A percentile compares a stretch with the other conserved stretches of the same genome.
phyloP scores from a whole-genome alignment of 2,113 vertebrate genomes.

The Malurus elegans region DNA sequence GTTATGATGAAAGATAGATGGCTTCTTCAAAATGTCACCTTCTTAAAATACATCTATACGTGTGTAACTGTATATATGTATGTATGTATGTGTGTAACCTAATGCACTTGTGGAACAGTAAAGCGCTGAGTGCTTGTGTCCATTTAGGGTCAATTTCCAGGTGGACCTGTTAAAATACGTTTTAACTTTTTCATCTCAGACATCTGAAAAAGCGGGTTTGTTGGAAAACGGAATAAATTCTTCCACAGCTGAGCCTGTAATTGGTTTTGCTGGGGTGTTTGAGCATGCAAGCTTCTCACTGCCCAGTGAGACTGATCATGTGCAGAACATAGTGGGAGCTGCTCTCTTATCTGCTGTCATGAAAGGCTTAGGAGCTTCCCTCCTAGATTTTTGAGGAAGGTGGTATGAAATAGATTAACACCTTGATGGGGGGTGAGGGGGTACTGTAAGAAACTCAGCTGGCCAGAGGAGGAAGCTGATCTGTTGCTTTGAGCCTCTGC shows the following conservation, averaged over 20 bases:
- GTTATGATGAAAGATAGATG: constrained; percentile 48
- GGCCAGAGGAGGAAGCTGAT: background rate
- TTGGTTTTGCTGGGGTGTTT: background rate
- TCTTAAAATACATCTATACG: constrained; percentile 57
- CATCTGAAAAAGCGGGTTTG: background rate
- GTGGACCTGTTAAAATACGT: background rate
- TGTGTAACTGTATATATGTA: constrained; percentile 52
- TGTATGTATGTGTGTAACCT: constrained; percentile 35
- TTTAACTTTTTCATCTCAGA: background rate
- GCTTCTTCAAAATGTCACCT: constrained; percentile 62
- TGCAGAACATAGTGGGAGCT: constrained; percentile 16
- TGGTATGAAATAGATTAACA: background rate
- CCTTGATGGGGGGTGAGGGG: background rate
- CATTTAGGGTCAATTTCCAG: background rate
- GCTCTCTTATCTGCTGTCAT: background rate
- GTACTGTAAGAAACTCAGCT: background rate
- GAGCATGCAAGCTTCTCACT: background rate
- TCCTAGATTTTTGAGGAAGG: background rate
- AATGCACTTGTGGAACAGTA: constrained; percentile 24
- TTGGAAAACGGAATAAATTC: background rate
- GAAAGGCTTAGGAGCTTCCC: constrained; percentile 17
- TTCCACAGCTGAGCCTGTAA: background rate
- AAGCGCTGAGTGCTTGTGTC: background rate
- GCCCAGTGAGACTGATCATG: background rate
- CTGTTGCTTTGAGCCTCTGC: background rate